A percentile compares a stretch with the other conserved stretches of the same genome.
These are phyloP conservation scores for Channa striata DNA, from an alignment of 2,797 vertebrate species.

Conservation along the genomic window DNA sequence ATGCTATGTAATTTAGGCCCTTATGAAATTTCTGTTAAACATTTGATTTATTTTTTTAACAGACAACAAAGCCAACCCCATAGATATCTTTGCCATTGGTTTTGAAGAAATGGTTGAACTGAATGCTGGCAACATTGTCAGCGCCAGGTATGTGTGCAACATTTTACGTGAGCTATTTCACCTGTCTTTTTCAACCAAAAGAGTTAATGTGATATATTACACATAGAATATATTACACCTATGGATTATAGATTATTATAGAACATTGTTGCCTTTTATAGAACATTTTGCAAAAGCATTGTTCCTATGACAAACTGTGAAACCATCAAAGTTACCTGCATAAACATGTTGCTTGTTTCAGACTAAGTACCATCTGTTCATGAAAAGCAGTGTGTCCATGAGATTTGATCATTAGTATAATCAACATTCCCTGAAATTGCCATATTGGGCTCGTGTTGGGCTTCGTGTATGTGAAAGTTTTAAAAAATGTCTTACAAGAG, in stretches of 20 bases:
- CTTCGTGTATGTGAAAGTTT: too few relatives aligned
- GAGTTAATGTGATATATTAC: neutral
- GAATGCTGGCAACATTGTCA: conserved; percentile 99
- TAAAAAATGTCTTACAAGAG: too few relatives aligned
- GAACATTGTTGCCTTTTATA: neutral
- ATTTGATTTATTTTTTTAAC: conserved; percentile 24
- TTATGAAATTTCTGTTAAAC: neutral
- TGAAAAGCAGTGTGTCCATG: too few relatives aligned
- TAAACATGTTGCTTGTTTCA: too few relatives aligned
- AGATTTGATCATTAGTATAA: too few relatives aligned
- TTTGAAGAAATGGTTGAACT: conserved; percentile 99
- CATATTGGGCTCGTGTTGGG: too few relatives aligned
- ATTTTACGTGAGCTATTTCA: conserved; percentile 4
- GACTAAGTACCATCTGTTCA: too few relatives aligned
- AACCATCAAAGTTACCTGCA: too few relatives aligned
- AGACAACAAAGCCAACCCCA: conserved; percentile 92
- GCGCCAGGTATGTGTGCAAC: conserved; percentile 88
- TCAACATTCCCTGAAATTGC: too few relatives aligned
- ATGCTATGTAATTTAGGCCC: neutral
- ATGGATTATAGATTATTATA: neutral
- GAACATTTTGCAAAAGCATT: too few relatives aligned
- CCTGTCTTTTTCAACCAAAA: neutral
- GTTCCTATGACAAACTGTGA: too few relatives aligned
- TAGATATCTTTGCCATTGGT: conserved; percentile 97
- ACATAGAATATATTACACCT: neutral